A percentile compares a stretch with the other conserved stretches of the same genome.
phyloP scores from a whole-genome alignment of 2,888 invertebrate genomes.

The Tanaodytes sp. region DNA sequence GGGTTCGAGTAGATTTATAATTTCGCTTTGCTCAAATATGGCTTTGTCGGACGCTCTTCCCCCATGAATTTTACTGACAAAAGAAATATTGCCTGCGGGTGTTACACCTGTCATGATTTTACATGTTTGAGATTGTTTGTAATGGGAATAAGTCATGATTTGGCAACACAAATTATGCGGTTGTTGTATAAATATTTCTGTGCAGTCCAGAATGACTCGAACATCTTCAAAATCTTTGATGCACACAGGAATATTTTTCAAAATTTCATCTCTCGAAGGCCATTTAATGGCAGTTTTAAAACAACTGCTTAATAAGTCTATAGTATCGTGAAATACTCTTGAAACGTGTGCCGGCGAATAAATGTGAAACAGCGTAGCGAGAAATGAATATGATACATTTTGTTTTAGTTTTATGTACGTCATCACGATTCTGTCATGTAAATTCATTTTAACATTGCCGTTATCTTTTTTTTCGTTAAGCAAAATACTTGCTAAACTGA shows the following conservation, averaged over 20 bases:
- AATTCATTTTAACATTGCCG: slow-evolving; percentile 4
- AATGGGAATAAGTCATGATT: slow-evolving; percentile 5
- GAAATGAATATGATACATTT: slow-evolving; percentile 19
- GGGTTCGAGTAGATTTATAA: slow-evolving; percentile 4
- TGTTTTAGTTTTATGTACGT: slow-evolving; percentile 19
- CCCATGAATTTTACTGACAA: slow-evolving; percentile 8
- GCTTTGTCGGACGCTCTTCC: slow-evolving; percentile 3
- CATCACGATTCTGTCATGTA: slow-evolving; percentile 1
- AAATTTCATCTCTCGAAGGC: slow-evolving; percentile 51
- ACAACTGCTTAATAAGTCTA: slow-evolving; percentile 5
- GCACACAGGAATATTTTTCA: slow-evolving; percentile 56
- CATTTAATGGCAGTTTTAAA: slow-evolving; percentile 26
- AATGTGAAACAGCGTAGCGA: slow-evolving; percentile 6
- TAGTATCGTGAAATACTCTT: slow-evolving; percentile 13
- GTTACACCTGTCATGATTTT: slow-evolving; percentile 12
- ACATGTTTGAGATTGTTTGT: not conserved
- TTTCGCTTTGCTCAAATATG: slow-evolving; percentile 12
- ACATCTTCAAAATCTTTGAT: slow-evolving; percentile 56
- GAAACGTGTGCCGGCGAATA: slow-evolving; percentile 3
- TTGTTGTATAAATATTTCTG: slow-evolving; percentile 10
- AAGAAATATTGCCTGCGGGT: slow-evolving; percentile 12
- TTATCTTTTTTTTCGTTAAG: too few relatives aligned
- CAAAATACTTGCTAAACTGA: too few relatives aligned
- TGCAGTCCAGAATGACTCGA: slow-evolving; percentile 44
- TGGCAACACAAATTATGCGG: slow-evolving; percentile 13